Conservation (phyloP, 2,888 invertebrate species). For the Nesidiocoris tenuis region DNA sequence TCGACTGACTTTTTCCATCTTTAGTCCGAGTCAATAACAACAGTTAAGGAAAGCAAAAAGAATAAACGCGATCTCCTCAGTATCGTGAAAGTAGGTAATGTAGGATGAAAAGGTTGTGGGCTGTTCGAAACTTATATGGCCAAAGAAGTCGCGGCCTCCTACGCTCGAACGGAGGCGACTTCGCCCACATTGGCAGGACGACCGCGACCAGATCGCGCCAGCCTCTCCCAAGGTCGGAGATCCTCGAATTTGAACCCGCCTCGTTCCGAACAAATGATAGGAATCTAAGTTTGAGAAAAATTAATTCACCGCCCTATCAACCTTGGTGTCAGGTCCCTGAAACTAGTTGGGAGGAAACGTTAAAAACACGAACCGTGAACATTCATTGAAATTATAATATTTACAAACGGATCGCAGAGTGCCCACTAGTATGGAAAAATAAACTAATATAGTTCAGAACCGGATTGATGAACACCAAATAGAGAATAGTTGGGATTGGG, state of each 20-base stretch:
- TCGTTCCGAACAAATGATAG: not conserved
- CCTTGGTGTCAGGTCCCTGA: too few relatives aligned
- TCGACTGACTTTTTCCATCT: not conserved
- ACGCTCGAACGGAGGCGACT: slow-evolving; percentile 29
- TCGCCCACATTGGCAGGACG: slow-evolving; percentile 24
- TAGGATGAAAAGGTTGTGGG: slow-evolving; percentile 22
- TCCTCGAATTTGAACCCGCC: slow-evolving; percentile 22
- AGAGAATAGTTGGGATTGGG: too few relatives aligned
- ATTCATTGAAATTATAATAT: too few relatives aligned
- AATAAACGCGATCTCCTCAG: not conserved
- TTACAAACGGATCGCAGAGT: too few relatives aligned
- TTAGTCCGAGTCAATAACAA: not conserved
- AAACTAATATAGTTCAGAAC: too few relatives aligned
- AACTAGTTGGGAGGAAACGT: too few relatives aligned
- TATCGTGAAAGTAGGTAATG: slow-evolving; percentile 32
- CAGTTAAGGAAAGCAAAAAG: slow-evolving; percentile 5
- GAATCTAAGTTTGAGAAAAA: not conserved
- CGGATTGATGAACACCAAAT: too few relatives aligned
- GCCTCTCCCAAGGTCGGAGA: slow-evolving; percentile 4
- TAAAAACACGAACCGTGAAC: too few relatives aligned
- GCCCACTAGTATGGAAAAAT: too few relatives aligned
- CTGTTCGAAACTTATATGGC: slow-evolving; percentile 29
- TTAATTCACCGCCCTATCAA: not conserved
- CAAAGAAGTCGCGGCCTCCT: slow-evolving; percentile 35
- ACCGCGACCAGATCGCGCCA: not conserved